Evolutionary conservation across 2,888 invertebrate species (phyloP).

Genomic region (Caenorhabditis panamensis): DNA sequence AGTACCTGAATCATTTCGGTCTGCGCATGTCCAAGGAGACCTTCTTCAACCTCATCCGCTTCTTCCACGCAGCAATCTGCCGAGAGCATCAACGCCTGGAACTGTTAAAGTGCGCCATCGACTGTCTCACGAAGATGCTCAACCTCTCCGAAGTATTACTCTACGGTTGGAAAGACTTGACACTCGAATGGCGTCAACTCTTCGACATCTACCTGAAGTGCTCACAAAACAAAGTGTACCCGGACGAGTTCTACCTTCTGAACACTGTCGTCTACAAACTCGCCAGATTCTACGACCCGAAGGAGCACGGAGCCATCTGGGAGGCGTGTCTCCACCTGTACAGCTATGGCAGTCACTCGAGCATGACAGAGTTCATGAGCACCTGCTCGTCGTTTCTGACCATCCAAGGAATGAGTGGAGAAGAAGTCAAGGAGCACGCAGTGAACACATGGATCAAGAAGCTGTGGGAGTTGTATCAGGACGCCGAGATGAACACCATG

Average conservation of each 20-base stretch:
- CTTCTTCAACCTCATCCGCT: constrained; percentile 30
- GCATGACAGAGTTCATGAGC: constrained; percentile 19
- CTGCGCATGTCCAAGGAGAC: constrained; percentile 52
- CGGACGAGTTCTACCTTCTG: background rate
- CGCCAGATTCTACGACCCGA: constrained; percentile 30
- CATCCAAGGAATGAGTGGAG: constrained; percentile 48
- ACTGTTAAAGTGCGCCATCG: constrained; percentile 19
- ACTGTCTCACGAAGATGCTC: background rate
- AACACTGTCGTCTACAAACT: background rate
- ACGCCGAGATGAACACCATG: constrained; percentile 63
- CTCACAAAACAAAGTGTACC: constrained; percentile 10
- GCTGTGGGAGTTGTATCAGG: constrained; percentile 64
- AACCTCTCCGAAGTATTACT: background rate
- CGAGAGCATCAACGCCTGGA: constrained; percentile 19
- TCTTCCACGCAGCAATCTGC: constrained; percentile 46
- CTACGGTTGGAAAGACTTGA: constrained; percentile 50
- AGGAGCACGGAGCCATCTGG: constrained; percentile 43
- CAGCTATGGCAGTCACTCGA: constrained; percentile 6
- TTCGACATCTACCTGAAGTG: constrained; percentile 41
- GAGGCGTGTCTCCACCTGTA: constrained; percentile 23
- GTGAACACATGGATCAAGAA: constrained; percentile 59
- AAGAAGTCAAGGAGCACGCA: constrained; percentile 55
- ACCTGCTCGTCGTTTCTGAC: constrained; percentile 34
- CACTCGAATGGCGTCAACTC: constrained; percentile 65
- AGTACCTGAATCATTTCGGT: constrained; percentile 57